A percentile compares a stretch with the other conserved stretches of the same genome.
phyloP scores from a whole-genome alignment of 2,888 invertebrate genomes.

The Drosophila antonietae region DNA sequence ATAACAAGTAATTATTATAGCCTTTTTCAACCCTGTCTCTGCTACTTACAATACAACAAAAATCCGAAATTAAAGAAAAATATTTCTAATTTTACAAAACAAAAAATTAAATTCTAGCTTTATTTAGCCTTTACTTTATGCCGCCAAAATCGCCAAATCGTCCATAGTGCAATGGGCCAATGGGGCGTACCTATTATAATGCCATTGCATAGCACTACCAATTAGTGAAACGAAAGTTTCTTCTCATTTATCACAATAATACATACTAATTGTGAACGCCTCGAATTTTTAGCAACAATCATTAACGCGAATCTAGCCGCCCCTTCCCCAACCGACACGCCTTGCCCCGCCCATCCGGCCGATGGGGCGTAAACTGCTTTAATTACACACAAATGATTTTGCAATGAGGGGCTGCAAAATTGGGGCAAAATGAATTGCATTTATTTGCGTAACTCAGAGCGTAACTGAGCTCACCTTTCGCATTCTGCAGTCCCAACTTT shows the following conservation, averaged over 20 bases:
- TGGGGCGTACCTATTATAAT: neutral
- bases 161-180: no score
- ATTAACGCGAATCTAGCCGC: slow-evolving; percentile 41
- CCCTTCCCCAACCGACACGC: neutral
- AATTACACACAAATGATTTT: slow-evolving; percentile 72
- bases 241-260: slow-evolving; percentile 51
- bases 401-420: slow-evolving; percentile 47
- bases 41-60: no score
- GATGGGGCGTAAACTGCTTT: slow-evolving; percentile 63
- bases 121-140: no score
- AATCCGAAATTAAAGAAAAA: no score
- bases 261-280: slow-evolving; percentile 48
- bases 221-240: slow-evolving; percentile 18
- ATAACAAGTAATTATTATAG: no score
- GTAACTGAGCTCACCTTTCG: slow-evolving; percentile 19
- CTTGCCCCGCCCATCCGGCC: neutral
- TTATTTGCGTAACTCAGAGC: slow-evolving; percentile 33
- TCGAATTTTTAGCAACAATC: slow-evolving; percentile 38
- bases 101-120: no score
- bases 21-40: no score
- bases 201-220: neutral
- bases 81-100: no score
- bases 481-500: slow-evolving; percentile 7
- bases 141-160: no score
- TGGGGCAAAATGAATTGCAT: slow-evolving; percentile 47